Conservation (phyloP, 2,113 vertebrate species). For the Peromyscus californicus region DNA sequence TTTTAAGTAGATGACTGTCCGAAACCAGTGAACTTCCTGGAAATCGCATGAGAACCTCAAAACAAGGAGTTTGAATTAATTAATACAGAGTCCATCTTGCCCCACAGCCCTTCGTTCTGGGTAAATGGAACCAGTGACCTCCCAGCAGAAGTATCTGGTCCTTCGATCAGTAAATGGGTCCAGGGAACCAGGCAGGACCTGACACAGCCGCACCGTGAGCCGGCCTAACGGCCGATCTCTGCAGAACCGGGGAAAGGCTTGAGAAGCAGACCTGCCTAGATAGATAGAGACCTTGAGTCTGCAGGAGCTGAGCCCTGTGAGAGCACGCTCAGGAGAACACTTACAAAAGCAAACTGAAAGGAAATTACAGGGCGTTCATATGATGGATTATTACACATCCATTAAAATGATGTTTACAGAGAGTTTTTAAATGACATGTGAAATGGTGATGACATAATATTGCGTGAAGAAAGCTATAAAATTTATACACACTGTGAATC, state of each 20-base stretch:
- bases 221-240: not conserved
- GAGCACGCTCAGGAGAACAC: not conserved
- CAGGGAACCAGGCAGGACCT: not conserved
- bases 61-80: not conserved
- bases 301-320: not conserved
- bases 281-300: not conserved
- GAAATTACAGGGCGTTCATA: conserved; percentile 24
- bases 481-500: conserved; percentile 27
- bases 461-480: conserved; percentile 55
- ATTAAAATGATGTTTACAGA: conserved; percentile 71
- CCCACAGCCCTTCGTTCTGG: not conserved
- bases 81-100: accelerated
- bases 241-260: not conserved
- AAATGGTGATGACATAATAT: conserved; percentile 66
- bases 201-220: not conserved
- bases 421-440: conserved; percentile 69
- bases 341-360: conserved; percentile 33
- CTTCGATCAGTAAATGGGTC: not conserved
- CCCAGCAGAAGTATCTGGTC: not conserved
- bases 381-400: conserved; percentile 65
- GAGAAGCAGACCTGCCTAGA: not conserved
- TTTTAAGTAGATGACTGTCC: not conserved
- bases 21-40: not conserved
- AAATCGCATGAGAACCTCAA: not conserved
- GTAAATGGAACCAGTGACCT: not conserved